Evolutionary conservation across 2,888 invertebrate genomes (phyloP).

Genomic region (Cephalotes varians): DNA sequence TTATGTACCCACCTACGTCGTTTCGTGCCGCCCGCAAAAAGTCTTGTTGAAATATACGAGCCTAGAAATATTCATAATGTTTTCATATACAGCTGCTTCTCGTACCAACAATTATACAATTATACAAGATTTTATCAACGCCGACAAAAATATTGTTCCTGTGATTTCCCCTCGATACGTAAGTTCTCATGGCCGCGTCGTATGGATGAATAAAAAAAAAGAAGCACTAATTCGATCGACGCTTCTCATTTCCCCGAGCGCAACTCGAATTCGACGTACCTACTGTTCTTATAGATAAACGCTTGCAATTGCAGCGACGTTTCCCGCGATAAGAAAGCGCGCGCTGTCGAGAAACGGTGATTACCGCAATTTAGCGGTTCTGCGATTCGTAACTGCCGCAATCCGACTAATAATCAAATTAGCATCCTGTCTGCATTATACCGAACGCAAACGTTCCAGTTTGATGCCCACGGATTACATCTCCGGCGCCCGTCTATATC

Average conservation of each 20-base stretch:
- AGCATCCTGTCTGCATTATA: conserved; percentile 50
- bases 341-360: conserved; percentile 46
- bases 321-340: conserved; percentile 50
- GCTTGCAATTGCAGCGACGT: conserved; percentile 22
- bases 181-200: background rate
- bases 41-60: conserved; percentile 56
- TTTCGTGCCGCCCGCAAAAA: conserved; percentile 60
- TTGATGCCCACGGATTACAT: conserved; percentile 54
- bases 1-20: conserved; percentile 64
- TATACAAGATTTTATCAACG: background rate
- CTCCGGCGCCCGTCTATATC: conserved; percentile 32
- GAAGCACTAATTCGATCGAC: conserved; percentile 9
- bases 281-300: conserved; percentile 27
- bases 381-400: conserved; percentile 52
- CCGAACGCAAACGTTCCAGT: conserved; percentile 51
- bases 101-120: background rate
- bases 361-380: conserved; percentile 46
- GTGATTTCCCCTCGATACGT: background rate
- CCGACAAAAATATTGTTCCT: background rate
- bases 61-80: background rate
- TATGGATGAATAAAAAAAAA: background rate
- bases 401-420: conserved; percentile 56
- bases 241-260: background rate
- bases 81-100: background rate
- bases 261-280: conserved; percentile 1